These are phyloP conservation scores for Patella depressa DNA, from an alignment of 2,888 invertebrate species.

Conservation along the genomic window DNA sequence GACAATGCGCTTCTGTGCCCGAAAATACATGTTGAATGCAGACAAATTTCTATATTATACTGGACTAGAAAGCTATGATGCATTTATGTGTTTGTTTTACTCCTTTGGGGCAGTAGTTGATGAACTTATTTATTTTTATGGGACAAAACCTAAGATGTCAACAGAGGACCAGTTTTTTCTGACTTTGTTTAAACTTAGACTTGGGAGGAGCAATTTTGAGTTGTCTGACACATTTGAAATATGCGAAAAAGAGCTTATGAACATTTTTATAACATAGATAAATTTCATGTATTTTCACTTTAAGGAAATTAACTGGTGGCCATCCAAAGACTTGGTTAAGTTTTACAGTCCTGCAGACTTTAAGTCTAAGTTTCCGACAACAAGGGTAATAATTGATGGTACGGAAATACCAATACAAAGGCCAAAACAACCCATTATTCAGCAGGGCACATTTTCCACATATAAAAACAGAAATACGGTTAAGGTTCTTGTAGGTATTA, in stretches of 20 bases:
- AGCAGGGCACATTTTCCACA: not conserved
- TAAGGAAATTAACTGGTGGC: conserved; percentile 40
- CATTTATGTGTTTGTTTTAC: conserved; percentile 19
- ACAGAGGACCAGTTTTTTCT: conserved; percentile 34
- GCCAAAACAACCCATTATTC: not conserved
- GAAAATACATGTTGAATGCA: not conserved
- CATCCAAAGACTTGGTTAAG: conserved; percentile 32
- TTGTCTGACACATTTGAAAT: conserved; percentile 35
- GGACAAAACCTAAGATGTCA: conserved; percentile 19
- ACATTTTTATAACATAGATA: conserved; percentile 40
- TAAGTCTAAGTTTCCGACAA: conserved; percentile 38
- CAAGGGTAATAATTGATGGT: conserved; percentile 47
- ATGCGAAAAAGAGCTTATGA: conserved; percentile 32
- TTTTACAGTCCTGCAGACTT: conserved; percentile 40
- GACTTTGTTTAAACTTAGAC: conserved; percentile 33
- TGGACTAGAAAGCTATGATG: conserved; percentile 17
- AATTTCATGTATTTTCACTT: conserved; percentile 41
- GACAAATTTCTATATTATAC: conserved; percentile 16
- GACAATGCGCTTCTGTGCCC: not conserved
- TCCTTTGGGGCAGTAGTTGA: conserved; percentile 18
- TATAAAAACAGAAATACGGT: conserved; percentile 24
- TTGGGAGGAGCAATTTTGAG: conserved; percentile 35
- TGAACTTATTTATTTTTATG: conserved; percentile 26
- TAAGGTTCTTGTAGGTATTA: conserved; percentile 25
- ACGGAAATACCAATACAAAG: conserved; percentile 40